Evolutionary conservation across 2,113 vertebrate genomes (phyloP), one percentile per base, ranked within the genome.

Genomic region (Caloenas nicobarica): DNA sequence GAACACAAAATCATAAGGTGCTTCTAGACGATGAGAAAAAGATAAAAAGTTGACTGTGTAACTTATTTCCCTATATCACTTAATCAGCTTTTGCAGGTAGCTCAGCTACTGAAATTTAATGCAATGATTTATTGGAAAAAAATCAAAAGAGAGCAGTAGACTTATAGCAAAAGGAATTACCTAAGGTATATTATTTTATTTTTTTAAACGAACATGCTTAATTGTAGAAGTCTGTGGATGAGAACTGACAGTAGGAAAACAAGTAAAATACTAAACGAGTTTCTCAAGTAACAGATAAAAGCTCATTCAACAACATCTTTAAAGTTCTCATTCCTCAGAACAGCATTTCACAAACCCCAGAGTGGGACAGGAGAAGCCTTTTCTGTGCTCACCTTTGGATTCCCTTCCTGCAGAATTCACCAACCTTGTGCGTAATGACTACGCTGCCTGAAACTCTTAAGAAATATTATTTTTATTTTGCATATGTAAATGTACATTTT

Each of bases 381-480:
- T 86, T 82, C 31, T 80, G 7, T 40, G 57, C 70, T 97, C 86
- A 93, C 94, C 93, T 97, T 96, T 89, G 96, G 97, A 97, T 98
- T 98, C 98, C 97, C 98, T 98, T 98, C 95, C 82, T 77, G 87
- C 65, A 83, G 40, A 97, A 88, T 94, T 98, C 97, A 98, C 97
- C 97, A 97, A 66, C 97, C 96, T 93, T 61, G 1, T 87, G 83
- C 61, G 56, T 44, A 93, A 78, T 83, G 91, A 88, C 77, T 68
- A 66, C 10, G 44, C 50, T 79, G 56, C 51, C 64, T 81, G 54
- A 64, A 81, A 61, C n/a, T 69, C 61, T 62, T 56, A 33, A 38
- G 42, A 91, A 62, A 21, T 44, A 31, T 69, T 81, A 44, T 54
- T 80, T 80, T 78, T 40, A 51, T 68, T 81, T 78, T 74, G 2